Base-by-base conservation (phyloP, 2,888 invertebrate species). In the Drosophila macrospina region DNA sequence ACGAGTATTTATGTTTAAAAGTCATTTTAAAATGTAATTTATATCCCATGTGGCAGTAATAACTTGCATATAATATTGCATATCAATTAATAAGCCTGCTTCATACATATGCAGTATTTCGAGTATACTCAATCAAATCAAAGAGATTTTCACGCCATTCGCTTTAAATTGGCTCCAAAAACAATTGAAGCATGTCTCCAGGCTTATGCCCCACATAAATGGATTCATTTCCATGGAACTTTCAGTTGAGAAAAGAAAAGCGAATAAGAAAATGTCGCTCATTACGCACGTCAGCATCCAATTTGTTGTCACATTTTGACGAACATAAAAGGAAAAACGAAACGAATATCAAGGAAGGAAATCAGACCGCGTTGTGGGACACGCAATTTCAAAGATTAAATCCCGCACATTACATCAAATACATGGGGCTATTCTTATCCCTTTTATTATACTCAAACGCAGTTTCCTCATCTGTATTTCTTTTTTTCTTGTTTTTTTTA, bases 281-380 rank as follows among this genome's bases (percentile, higher is more conserved):
- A 82, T 82, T 85, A 85, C 67, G 72, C 81, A 85, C 76, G 80
- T 74, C 77, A 82, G 51, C 79, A 79, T 82, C 79, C 82, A 82
- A 82, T 85, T 82, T 82, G 80, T 85, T 82, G 77, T 78, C 83
- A 78, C 83, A 82, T 73, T 69, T 70, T 75, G 72, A 70, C 63
- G 55, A 61, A 67, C 54, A 74, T 69, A 69, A 68, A 74, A 78
- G 70, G 56, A 57, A 41, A 28, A 28, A 28, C 7, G 16, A 16
- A 63, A 52, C 11, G 13, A 15, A 48, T 41, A 13, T 13, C 42
- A 56, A 34, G 6, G 16, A 51, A 48, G 50, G 30, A 80, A 78
- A 72, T 72, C 82, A 74, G 69, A 85, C 67, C 56, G 48, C 65
- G 59, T 64, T 65, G 60, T 42, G 69, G 67, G 74, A 71, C 69